Base-by-base conservation (phyloP, 1,140 invertebrate genomes). In the Drosophila tani region DNA sequence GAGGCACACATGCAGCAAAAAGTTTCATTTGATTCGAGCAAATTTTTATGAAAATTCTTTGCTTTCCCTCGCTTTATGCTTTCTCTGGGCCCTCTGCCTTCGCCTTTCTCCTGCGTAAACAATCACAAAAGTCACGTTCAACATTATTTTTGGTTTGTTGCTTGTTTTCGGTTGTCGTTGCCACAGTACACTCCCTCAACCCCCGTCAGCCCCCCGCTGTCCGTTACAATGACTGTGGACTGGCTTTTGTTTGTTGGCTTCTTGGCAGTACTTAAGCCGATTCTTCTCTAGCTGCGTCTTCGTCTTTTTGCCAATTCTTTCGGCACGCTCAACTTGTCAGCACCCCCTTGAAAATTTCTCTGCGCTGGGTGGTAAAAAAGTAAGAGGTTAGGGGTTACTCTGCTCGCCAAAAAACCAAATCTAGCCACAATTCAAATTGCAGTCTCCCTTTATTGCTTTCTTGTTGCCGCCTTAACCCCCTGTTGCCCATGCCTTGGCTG, bases 91-190 rank as follows among this genome's bases (percentile, higher is more conserved):
- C 47, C 32, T 38, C 12, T 7, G 15, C 45, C 49, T 27, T 9
- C 5, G 35, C 65, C 35, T 17, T 62, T 65, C 56, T 49, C 45
- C 56, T 62, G 59, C 67, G 56, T 84, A 82, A 90, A 90, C 85
- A 90, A 90, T 90, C 85, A 85, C 81, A 90, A 90, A 90, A 90
- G 85, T 90, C 85, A 90, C 85, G 85, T 90, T 85, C 85, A 90
- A 90, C 85, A 90, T 91, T 91, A 90, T 90, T 90, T 85, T 90
- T 90, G 85, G 85, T 90, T 91, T 91, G 86, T 90, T 82, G 81
- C 82, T 85, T 85, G 85, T 88, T 87, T 87, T 64, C 68, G 45
- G 68, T 57, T 73, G 75, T 65, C 55, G 46, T 9, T 56, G 53
- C 53, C 53, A 56, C 53, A 40, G 53, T 38, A 24, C 19, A n/a